Evolutionary conservation across 2,113 vertebrate species (phyloP), one percentile per base, ranked within the genome.

Genomic region (Thinocorus orbignyianus): DNA sequence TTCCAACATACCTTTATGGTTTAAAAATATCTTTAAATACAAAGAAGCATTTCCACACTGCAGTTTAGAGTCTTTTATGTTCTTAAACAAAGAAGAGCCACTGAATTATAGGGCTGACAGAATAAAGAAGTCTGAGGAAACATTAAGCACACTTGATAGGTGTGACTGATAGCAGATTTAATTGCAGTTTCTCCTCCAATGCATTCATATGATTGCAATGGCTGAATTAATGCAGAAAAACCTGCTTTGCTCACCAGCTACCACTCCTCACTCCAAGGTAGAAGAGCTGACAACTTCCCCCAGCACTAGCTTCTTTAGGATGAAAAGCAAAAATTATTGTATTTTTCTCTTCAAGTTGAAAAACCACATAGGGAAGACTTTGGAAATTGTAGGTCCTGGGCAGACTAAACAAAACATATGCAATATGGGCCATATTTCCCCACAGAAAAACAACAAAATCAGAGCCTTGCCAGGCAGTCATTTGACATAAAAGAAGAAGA

Each of bases 81-180:
- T 71, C 69, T 92, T 60, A 49, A 64, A 31, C n/a, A 71, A 86
- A 61, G 26, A 94, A 92, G 33, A 96, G 44, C 54, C 54, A 60
- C 33, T 68, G 77, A 93, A 94, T 95, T 90, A 96, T 35, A 91
- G 49, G 78, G 71, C 74, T 96, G 82, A 92, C 48, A 60, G 58
- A 64, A 57, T 44, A 65, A 88, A 94, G 52, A 17, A 9, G 23
- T 74, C 39, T 92, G 92, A 95, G 92, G 92, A 96, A 96, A 95
- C 70, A 77, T 92, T 73, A 88, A 94, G 91, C 58, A 51, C 71
- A 81, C 79, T 94, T 87, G 89, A 95, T 91, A 65, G 58, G 65
- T 82, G 78, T 94, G 97, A 97, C 90, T 92, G 96, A 97, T 91
- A 70, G 83, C 90, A 96, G 97, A 97, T 94, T 95, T 97, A 96